Conservation (phyloP, 2,113 vertebrate species). For the Cyprinodon tularosa region DNA sequence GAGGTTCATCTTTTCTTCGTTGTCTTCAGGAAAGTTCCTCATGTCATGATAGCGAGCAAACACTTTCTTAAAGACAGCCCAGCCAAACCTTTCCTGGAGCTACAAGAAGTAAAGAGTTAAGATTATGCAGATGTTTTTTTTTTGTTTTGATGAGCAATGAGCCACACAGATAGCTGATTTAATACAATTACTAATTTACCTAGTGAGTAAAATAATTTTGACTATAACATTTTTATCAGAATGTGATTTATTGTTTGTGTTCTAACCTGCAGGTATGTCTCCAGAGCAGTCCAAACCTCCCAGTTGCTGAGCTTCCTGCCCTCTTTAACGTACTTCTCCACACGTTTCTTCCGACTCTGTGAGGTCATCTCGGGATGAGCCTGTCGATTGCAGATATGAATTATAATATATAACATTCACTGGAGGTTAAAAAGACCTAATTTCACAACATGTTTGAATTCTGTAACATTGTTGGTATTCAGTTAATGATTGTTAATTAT, state of each 20-base stretch:
- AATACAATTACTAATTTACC: too few species aligned
- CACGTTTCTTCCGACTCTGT: conserved; percentile 19
- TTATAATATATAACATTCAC: neutral
- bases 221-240: too few species aligned
- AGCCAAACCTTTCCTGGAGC: conserved; percentile 84
- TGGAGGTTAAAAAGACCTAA: too few species aligned
- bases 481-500: too few species aligned
- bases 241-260: neutral
- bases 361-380: conserved; percentile 54
- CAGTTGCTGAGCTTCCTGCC: conserved; percentile 62
- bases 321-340: conserved; percentile 27
- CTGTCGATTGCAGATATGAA: neutral
- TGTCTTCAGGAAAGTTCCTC: conserved; percentile 61
- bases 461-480: too few species aligned
- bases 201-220: too few species aligned
- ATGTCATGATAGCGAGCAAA: conserved; percentile 80
- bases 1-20: conserved; percentile 82
- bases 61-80: conserved; percentile 79
- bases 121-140: neutral
- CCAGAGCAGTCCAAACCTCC: conserved; percentile 73
- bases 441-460: too few species aligned
- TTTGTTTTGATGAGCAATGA: too few species aligned
- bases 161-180: too few species aligned
- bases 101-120: conserved; percentile 38
- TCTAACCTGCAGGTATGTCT: conserved; percentile 82